Conservation (phyloP, 2,888 invertebrate species). For the Epicampocera succincta region DNA sequence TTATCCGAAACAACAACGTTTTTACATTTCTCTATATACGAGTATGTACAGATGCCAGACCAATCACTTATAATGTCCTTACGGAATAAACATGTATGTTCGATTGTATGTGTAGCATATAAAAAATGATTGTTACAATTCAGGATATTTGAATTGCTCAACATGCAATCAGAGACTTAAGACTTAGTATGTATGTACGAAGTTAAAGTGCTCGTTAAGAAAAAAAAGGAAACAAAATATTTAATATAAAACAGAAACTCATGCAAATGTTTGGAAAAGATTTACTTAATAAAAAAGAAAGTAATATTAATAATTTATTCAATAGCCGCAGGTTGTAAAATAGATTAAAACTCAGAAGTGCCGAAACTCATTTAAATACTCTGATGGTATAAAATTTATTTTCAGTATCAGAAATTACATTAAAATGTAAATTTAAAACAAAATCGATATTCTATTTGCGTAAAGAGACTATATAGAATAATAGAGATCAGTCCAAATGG, state of each 20-base stretch:
- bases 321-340: conserved; percentile 52
- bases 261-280: conserved; percentile 8
- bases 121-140: conserved; percentile 63
- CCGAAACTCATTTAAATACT: too few species aligned
- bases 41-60: conserved; percentile 4
- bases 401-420: too few species aligned
- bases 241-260: conserved; percentile 27
- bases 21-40: not conserved
- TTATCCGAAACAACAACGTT: conserved; percentile 25
- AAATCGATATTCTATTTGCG: too few species aligned
- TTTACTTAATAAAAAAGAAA: conserved; percentile 30
- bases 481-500: too few species aligned
- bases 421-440: too few species aligned
- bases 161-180: conserved; percentile 30
- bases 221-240: not conserved
- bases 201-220: not conserved
- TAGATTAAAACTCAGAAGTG: conserved; percentile 34
- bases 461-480: too few species aligned
- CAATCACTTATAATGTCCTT: conserved; percentile 45
- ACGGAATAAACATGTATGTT: conserved; percentile 56
- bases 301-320: conserved; percentile 63
- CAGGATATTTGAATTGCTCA: conserved; percentile 22
- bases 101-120: not conserved
- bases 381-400: too few species aligned
- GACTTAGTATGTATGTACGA: not conserved